Evolutionary conservation across 2,888 invertebrate species (phyloP), one percentile per base, ranked within the genome.

Genomic region (Rotaria macrura): DNA sequence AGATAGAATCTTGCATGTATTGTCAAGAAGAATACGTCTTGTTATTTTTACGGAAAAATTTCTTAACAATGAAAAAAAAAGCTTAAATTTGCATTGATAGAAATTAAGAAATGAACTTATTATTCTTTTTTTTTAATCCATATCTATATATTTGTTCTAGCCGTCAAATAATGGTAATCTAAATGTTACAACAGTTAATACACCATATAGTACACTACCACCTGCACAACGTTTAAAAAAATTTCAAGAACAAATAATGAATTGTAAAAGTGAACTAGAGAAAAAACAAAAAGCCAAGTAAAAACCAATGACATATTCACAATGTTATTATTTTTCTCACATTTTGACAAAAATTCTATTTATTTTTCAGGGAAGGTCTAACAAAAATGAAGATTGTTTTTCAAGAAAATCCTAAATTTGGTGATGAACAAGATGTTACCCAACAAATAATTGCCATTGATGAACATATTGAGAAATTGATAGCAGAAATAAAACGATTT

Each of bases 401-500:
- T 38, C 43, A 55, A 40, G 84, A 84, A 54, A 86, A 86, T 49
- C 54, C 84, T 40, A 86, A 86, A 12, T 86, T 86, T 38, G 86
- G 86, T 57, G 52, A 74, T 57, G 84, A 84, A 40, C 72, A 83
- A 72, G 84, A 84, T 47, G 86, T 84, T 20, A 74, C 84, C 54
- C 52, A 52, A 38, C 84, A 84, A 25, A 72, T 86, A 20, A 25
- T 34, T 23, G 43, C 47, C 1, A 86, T 84, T n/a, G 86, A 86
- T 9, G 84, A 86, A 17, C 84, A 86, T 40, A 34, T 84, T 25
- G n/a, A 34, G 17, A 84, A 38, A 43, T 83, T 86, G 47, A 29
- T 54, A 79, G 79, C 79, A 25, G 79, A 79, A 79, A 79, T 79
- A 25, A 79, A 79, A 79, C 40, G 79, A 79, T 79, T 79, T 43